Base-by-base conservation (phyloP, 1,140 invertebrate genomes). In the Drosophila athabasca region DNA sequence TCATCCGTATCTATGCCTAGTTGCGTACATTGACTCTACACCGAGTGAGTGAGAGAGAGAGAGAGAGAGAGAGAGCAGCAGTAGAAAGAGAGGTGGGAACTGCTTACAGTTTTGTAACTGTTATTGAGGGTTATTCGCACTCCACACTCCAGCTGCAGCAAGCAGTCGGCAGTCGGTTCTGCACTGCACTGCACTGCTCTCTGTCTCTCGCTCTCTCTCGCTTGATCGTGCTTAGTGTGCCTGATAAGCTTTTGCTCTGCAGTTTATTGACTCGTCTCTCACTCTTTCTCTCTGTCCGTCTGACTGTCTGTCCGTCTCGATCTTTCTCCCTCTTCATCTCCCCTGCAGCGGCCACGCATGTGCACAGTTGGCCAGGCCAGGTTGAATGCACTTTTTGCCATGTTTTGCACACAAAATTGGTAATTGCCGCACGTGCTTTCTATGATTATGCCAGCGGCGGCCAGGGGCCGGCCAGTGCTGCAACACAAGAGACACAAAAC, bases 51-150 rank as follows among this genome's bases (percentile, higher is more conserved):
- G 0, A n/a, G 15, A 6, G 7, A 17, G 51, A n/a, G 50, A 17
- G 9, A 13, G 2, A 6, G 22, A 13, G 15, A n/a, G 48, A 24
- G 35, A 26, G 31, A 24, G 22, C 13, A 43, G 35, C 5, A 13
- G 35, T 39, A 66, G 52, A n/a, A 60, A 67, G 52, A n/a, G 70
- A 50, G 49, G 62, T 46, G 55, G 49, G 61, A 75, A 80, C 79
- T 76, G 79, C 83, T 76, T 85, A 90, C 85, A 90, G 85, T 90
- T 90, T 90, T 90, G 85, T 90, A 90, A 90, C 85, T 85, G 85
- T 90, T 85, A 77, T 85, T 88, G 79, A 88, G 83, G 83, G 83
- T 76, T 88, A 88, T 88, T 79, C 66, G 82, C 82, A 85, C 69
- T 75, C 54, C 35, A 67, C 61, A 67, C 61, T 70, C 39, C 39